Evolutionary conservation across 1,140 invertebrate genomes (phyloP).

Genomic region (Steinernema feltiae): DNA sequence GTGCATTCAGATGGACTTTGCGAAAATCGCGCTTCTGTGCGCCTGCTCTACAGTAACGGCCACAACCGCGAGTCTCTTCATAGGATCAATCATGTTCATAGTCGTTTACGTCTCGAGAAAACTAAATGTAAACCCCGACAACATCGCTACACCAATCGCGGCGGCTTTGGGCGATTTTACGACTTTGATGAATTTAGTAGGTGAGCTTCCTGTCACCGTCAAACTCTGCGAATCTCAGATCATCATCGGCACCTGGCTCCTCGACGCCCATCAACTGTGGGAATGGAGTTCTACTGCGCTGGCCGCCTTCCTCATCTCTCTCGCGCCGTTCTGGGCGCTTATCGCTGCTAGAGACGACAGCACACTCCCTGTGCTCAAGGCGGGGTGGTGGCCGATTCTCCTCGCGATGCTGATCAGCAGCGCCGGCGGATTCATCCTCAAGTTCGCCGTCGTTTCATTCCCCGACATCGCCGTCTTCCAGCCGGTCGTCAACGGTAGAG

Average conservation of each 20-base stretch:
- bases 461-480: constrained; percentile 77
- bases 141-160: constrained; percentile 43
- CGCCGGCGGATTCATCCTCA: constrained; percentile 62
- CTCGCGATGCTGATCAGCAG: constrained; percentile 46
- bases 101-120: constrained; percentile 21
- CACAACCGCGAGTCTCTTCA: neutral
- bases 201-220: neutral
- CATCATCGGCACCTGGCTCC: constrained; percentile 12
- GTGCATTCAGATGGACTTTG: neutral
- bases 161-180: constrained; percentile 42
- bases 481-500: constrained; percentile 74
- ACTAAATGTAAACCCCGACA: constrained; percentile 45
- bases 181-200: constrained; percentile 38
- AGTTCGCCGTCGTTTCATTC: constrained; percentile 72
- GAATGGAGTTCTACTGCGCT: constrained; percentile 16
- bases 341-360: constrained; percentile 26
- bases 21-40: neutral
- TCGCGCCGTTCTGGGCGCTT: constrained; percentile 31
- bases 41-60: neutral
- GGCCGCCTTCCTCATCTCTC: constrained; percentile 20
- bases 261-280: constrained; percentile 4
- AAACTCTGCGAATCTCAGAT: constrained; percentile 18
- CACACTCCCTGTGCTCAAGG: constrained; percentile 35
- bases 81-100: constrained; percentile 23
- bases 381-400: constrained; percentile 42